These are phyloP conservation scores for Bubo blakistoni DNA, from an alignment of 2,113 vertebrate genomes.

Conservation along the genomic window DNA sequence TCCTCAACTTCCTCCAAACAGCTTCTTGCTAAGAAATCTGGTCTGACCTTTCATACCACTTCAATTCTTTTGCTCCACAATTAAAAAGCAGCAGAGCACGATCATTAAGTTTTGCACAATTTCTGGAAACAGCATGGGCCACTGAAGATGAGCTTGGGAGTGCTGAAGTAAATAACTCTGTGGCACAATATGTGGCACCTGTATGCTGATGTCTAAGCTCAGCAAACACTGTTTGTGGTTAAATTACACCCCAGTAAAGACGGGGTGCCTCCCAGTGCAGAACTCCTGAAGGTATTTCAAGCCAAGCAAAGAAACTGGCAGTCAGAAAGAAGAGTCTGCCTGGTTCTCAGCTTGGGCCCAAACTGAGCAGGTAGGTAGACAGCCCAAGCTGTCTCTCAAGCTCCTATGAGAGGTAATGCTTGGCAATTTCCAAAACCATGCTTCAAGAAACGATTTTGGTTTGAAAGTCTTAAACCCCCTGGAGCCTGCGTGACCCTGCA, in stretches of 20 bases:
- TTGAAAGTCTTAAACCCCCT: background rate
- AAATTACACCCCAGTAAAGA: background rate
- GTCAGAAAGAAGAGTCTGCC: background rate
- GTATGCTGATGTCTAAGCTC: background rate
- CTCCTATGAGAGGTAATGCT: background rate
- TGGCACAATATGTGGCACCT: background rate
- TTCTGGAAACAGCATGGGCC: background rate
- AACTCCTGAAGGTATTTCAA: background rate
- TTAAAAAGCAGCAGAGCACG: accelerated
- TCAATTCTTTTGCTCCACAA: background rate
- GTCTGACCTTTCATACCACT: background rate
- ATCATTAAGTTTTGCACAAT: background rate
- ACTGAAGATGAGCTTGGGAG: background rate
- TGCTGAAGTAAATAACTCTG: accelerated
- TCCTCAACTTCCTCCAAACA: slow-evolving; percentile 47
- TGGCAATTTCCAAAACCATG: background rate
- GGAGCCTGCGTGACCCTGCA: background rate
- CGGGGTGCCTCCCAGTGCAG: accelerated
- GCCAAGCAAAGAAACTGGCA: background rate
- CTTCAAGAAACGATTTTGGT: background rate
- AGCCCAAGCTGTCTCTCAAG: background rate
- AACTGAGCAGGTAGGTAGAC: background rate
- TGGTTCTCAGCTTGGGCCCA: background rate
- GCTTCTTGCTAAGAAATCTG: background rate
- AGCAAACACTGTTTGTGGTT: accelerated